Evolutionary conservation across 2,888 invertebrate genomes (phyloP).

Genomic region (Phyto melanocephala): DNA sequence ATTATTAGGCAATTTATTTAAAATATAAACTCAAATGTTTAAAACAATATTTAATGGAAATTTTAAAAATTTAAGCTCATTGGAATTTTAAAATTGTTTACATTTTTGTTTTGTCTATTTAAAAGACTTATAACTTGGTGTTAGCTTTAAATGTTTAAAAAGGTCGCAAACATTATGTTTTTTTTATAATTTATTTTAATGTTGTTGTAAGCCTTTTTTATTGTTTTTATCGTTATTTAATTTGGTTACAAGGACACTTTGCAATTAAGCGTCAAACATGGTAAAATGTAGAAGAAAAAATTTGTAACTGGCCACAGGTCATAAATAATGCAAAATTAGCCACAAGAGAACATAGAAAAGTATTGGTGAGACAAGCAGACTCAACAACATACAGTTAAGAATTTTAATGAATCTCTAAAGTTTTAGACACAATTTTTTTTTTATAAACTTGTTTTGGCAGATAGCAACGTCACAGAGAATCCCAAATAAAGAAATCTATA

Average conservation of each 20-base stretch:
- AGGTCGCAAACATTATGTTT: background rate
- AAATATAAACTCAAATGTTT: too few species aligned
- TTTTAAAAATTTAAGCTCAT: too few species aligned
- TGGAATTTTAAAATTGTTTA: too few species aligned
- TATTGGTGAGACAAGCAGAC: background rate
- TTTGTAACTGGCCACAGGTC: background rate
- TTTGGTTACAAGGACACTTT: background rate
- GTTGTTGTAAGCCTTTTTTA: background rate
- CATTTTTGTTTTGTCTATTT: too few species aligned
- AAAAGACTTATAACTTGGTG: too few species aligned
- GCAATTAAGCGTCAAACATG: background rate
- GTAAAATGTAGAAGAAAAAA: background rate
- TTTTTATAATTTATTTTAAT: background rate
- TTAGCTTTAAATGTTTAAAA: too few species aligned
- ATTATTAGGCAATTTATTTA: background rate
- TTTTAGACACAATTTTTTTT: slow-evolving; percentile 1
- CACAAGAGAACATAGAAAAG: background rate
- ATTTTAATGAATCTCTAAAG: slow-evolving; percentile 50
- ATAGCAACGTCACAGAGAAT: background rate
- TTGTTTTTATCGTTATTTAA: background rate
- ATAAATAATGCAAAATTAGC: slow-evolving; percentile 43
- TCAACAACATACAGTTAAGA: background rate
- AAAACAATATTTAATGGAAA: too few species aligned
- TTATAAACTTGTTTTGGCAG: background rate
- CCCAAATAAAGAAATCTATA: too few species aligned